Conservation (phyloP, 1,140 invertebrate genomes). For the Micrasema minimum region DNA sequence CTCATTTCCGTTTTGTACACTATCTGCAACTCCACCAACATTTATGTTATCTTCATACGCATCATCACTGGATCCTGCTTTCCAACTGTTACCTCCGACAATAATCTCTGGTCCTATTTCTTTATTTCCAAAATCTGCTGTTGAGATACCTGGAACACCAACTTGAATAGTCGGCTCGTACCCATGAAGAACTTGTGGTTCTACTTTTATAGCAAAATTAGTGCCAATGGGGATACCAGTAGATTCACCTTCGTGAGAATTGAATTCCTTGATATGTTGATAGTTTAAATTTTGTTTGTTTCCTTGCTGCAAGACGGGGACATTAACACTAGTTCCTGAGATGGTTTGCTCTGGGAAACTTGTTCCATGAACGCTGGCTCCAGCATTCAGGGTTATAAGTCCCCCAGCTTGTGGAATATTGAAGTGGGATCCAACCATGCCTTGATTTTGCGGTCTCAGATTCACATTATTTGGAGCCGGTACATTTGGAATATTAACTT, state of each 20-base stretch:
- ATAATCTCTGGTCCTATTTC: constrained; percentile 53
- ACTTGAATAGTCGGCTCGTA: constrained; percentile 39
- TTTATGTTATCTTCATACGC: constrained; percentile 52
- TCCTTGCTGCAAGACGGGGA: constrained; percentile 31
- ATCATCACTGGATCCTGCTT: constrained; percentile 55
- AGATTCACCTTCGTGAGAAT: constrained; percentile 54
- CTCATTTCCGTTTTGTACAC: constrained; percentile 51
- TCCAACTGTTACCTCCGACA: constrained; percentile 59
- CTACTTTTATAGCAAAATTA: constrained; percentile 65
- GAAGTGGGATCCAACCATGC: constrained; percentile 36
- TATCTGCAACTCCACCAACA: constrained; percentile 47
- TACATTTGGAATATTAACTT: constrained; percentile 49
- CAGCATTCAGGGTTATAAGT: constrained; percentile 48
- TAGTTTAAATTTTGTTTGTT: constrained; percentile 29
- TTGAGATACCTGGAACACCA: constrained; percentile 35
- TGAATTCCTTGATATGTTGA: constrained; percentile 45
- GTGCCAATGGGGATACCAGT: constrained; percentile 64
- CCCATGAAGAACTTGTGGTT: constrained; percentile 50
- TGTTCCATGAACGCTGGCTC: constrained; percentile 45
- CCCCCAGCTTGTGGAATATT: constrained; percentile 48
- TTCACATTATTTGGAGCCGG: constrained; percentile 21
- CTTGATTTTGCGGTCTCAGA: constrained; percentile 19
- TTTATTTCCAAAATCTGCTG: constrained; percentile 46
- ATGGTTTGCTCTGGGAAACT: constrained; percentile 50
- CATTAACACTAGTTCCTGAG: constrained; percentile 43